Evolutionary conservation across 1,140 invertebrate genomes (phyloP).

Genomic region (Subanguina moxae): DNA sequence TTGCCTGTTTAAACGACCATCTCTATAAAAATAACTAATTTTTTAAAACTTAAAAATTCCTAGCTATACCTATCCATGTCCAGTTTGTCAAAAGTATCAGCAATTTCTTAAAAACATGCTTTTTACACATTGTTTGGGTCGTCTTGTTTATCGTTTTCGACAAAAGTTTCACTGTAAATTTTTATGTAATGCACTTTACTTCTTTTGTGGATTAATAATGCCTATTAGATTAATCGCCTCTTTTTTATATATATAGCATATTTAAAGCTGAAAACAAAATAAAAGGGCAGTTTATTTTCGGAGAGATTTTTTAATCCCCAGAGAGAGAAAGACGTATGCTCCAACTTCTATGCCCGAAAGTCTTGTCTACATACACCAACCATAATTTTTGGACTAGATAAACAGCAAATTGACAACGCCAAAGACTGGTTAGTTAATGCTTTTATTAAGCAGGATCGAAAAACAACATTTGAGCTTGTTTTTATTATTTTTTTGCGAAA

Average conservation of each 20-base stretch:
- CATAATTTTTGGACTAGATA: too few relatives aligned
- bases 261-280: too few relatives aligned
- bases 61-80: constrained; percentile 40
- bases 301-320: background rate
- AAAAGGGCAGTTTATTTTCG: background rate
- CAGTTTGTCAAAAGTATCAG: constrained; percentile 54
- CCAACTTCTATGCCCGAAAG: too few relatives aligned
- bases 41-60: background rate
- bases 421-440: background rate
- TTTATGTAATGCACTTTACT: background rate
- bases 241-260: background rate
- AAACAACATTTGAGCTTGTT: too few relatives aligned
- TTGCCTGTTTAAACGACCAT: constrained; percentile 45
- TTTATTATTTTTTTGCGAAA: too few relatives aligned
- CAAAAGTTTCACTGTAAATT: constrained; percentile 5
- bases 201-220: background rate
- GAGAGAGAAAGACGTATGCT: background rate
- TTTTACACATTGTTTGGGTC: too few relatives aligned
- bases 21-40: constrained; percentile 25
- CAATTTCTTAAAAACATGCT: constrained; percentile 39
- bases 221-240: background rate
- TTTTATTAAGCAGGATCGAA: too few relatives aligned
- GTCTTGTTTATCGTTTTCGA: too few relatives aligned
- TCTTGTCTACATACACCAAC: too few relatives aligned
- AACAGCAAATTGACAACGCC: too few relatives aligned